Base-by-base conservation (phyloP, 2,113 vertebrate species). In the Epinephelus cyanopodus region DNA sequence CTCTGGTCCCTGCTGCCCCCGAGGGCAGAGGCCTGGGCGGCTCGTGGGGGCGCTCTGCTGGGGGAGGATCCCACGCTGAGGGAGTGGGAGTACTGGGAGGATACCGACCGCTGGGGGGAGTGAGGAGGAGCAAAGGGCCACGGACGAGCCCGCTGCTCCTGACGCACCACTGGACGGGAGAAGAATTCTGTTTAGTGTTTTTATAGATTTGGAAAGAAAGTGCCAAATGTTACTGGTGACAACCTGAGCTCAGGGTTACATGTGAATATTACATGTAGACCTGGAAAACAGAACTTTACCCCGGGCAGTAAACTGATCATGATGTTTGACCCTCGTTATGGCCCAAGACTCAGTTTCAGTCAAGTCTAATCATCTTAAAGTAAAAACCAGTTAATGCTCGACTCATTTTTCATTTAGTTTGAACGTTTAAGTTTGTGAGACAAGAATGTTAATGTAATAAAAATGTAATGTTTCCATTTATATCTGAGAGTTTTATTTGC, bases 61-160 rank as follows among this genome's bases (percentile, higher is more conserved):
- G 96, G 94, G 62, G 95, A 95, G 29, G 90, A 93, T 2, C 84
- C 91, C 84, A 90, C 88, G 17, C 90, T 93, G 77, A 87, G 89
- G 75, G 92, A 83, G 48, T 83, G 86, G 84, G 91, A 93, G 85
- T 48, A 89, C 72, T 65, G 92, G 85, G 96, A 96, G 1, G 95
- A 96, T 81, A 79, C 95, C 39, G 89, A 94, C 79, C 74, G 88
- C 85, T 86, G 92, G 70, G 95, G 91, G 5, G 94, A 93, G 33
- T 64, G 90, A 48, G 91, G 93, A 25, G 82, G 80, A 77, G 61
- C 88, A 18, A 98, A 96, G 0, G 97, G 97, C 97, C 97, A 98
- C 0, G 97, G 97, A 13, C 92, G 96, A 42, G 88, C 95, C 85
- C 69, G 91, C 79, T 96, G 96, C 81, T 96, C 95, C 81, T 96